Conservation (phyloP, 2,797 vertebrate genomes). For the Lophotriccus pileatus region DNA sequence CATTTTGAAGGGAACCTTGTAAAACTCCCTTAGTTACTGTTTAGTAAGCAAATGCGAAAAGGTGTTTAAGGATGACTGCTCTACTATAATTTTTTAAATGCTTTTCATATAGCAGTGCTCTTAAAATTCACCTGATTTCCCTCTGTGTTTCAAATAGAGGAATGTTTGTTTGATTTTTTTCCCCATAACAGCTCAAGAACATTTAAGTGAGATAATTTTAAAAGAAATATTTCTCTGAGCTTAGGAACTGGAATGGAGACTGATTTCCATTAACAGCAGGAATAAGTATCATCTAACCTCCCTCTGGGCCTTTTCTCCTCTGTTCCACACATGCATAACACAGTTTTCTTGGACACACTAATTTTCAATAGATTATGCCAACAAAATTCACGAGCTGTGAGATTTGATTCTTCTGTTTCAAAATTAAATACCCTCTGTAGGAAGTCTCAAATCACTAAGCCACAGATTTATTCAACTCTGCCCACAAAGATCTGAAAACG, state of each 20-base stretch:
- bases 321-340: not conserved
- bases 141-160: not conserved
- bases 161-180: not conserved
- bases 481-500: not conserved
- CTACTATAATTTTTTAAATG: not conserved
- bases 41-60: not conserved
- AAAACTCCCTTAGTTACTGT: not conserved
- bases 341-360: not conserved
- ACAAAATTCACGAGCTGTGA: not conserved
- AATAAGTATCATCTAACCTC: not conserved
- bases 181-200: not conserved
- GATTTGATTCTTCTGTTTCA: slow-evolving; percentile 25
- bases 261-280: not conserved
- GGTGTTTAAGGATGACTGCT: not conserved
- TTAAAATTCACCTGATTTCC: not conserved
- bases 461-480: not conserved
- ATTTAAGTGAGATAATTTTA: not conserved
- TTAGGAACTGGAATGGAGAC: not conserved
- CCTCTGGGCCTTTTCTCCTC: not conserved
- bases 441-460: not conserved
- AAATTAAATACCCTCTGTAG: not conserved
- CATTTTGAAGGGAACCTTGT: not conserved
- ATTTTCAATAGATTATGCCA: not conserved
- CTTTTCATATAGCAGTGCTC: not conserved
- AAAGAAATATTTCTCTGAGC: not conserved